A percentile compares a stretch with the other conserved stretches of the same genome.
phyloP scores from a whole-genome alignment of 2,113 vertebrate genomes.

The Irena cyanogastra region DNA sequence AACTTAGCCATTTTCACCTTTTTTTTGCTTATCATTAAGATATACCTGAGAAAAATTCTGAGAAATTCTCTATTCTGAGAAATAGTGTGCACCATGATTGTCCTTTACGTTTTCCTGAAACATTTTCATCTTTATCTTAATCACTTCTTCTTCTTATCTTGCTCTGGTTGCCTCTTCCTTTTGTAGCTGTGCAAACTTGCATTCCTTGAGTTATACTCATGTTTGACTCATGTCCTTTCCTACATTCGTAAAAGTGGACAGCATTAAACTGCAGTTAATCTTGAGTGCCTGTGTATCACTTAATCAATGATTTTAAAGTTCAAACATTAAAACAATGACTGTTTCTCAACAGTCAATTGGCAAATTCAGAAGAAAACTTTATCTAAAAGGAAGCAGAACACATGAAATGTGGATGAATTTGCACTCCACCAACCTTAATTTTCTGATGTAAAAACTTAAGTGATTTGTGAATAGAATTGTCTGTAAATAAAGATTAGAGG shows the following conservation, averaged over 20 bases:
- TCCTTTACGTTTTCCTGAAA: not conserved
- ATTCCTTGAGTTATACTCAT: not conserved
- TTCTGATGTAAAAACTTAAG: not conserved
- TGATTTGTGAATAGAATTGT: not conserved
- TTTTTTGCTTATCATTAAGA: slow-evolving; percentile 20
- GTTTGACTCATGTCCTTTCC: not conserved
- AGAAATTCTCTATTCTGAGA: not conserved
- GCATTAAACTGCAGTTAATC: not conserved
- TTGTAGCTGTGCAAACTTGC: not conserved
- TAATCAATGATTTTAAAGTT: not conserved
- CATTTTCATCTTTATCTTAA: not conserved
- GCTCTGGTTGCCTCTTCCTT: not conserved
- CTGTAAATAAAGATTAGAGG: not conserved
- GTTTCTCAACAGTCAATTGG: not conserved
- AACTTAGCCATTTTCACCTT: not conserved
- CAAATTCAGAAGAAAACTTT: not conserved
- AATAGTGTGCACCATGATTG: not conserved
- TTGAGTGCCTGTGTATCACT: not conserved
- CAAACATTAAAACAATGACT: not conserved
- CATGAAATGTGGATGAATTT: not conserved
- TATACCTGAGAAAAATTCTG: not conserved
- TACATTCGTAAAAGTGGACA: not conserved
- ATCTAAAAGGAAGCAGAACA: not conserved
- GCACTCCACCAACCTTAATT: not conserved
- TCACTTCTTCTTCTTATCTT: not conserved